These are phyloP conservation scores for Mus spretus DNA, from an alignment of 2,797 vertebrate species.

Conservation along the genomic window DNA sequence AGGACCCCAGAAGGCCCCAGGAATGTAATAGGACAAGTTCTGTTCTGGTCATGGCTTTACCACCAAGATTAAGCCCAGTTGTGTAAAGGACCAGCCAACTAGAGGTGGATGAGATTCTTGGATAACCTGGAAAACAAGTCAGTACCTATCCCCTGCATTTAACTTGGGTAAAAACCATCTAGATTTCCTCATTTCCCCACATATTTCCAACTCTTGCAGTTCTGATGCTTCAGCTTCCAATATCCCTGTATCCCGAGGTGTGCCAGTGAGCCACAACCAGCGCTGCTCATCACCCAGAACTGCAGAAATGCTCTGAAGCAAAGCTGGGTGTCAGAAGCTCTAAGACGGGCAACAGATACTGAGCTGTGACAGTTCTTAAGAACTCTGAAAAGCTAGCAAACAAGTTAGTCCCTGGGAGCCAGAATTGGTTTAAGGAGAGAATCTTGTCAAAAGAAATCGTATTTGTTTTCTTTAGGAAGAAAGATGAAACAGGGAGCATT, in stretches of 20 bases:
- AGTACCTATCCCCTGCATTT: neutral
- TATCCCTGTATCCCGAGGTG: neutral
- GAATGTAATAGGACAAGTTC: too few species aligned
- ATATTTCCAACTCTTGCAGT: neutral
- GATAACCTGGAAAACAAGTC: neutral
- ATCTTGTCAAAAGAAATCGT: constrained; percentile 31
- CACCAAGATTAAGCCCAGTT: neutral
- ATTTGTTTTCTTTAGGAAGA: constrained; percentile 34
- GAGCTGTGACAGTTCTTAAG: neutral
- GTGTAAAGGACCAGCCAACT: neutral
- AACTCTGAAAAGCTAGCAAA: constrained; percentile 24
- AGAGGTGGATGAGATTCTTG: neutral
- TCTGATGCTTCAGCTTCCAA: neutral
- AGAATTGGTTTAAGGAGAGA: constrained; percentile 33
- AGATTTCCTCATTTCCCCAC: neutral
- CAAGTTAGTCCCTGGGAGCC: constrained; percentile 3
- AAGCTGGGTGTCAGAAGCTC: neutral
- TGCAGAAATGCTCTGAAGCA: neutral
- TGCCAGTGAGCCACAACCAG: neutral
- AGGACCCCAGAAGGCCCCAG: rapidly evolving
- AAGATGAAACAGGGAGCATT: neutral
- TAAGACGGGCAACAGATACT: neutral
- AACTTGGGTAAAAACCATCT: neutral
- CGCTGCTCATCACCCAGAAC: neutral
- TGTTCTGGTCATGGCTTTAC: neutral